Evolutionary conservation across 2,888 invertebrate species (phyloP), one percentile per base, ranked within the genome.

Genomic region (Podabrus alpinus): DNA sequence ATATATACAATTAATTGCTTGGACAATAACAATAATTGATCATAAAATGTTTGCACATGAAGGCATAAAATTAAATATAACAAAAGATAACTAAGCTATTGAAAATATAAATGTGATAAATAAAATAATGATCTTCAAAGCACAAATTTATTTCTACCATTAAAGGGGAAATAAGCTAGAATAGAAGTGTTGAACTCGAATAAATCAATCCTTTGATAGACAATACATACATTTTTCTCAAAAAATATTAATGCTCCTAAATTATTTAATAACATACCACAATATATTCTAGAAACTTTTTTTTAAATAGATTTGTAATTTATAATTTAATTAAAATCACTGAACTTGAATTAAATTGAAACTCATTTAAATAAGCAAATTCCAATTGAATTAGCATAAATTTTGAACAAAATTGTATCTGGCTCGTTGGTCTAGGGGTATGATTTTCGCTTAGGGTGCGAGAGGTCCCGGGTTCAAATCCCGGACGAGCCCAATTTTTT

Each of bases 341-440:
- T 25, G 11, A 25, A 11, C 13, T 29, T 1, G 9, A 10, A 24
- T 24, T 24, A 0, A 13, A 29, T 11, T 29, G 1, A 13, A 29
- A 13, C 4, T 29, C 13, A 13, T 24, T 7, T 1, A 7, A 24
- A 24, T 24, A 24, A 24, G 9, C 21, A 7, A 7, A 24, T 7
- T 3, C 2, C 21, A 21, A 7, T 9, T 7, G n/a, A 45, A n/a
- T 45, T n/a, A 13, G 2, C 19, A 21, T 17, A 64, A 5, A 21
- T 64, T 64, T 70, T 17, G 16, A 24, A 5, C 15, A 25, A 29
- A 15, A 16, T 45, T 59, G 29, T 64, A 74, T 25, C 68, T 77
- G 91, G 91, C 90, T 90, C 91, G 90, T 90, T 91, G 91, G 91
- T 91, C 91, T 91, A 91, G 91, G 90, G 91, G 90, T 91, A 90